Evolutionary conservation across 2,113 vertebrate species (phyloP).

Genomic region (Manacus vitellinus): DNA sequence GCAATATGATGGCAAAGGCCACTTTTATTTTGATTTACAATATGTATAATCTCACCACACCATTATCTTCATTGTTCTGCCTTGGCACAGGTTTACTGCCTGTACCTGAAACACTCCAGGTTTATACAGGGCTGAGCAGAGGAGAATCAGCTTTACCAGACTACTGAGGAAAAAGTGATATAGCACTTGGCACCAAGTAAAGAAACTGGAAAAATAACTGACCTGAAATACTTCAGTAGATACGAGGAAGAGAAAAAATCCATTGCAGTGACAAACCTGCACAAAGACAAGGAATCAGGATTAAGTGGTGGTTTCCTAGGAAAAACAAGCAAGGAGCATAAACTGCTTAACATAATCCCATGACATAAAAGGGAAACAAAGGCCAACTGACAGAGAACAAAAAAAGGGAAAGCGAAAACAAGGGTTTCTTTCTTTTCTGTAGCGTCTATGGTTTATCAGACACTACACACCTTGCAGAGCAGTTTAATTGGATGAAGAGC

Average conservation of each 20-base stretch:
- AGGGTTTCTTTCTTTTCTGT: slow-evolving; percentile 34
- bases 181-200: neutral
- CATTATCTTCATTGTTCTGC: neutral
- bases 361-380: slow-evolving; percentile 39
- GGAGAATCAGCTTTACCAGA: neutral
- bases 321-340: neutral
- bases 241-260: neutral
- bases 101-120: neutral
- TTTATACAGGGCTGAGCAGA: neutral
- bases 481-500: slow-evolving; percentile 51
- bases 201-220: neutral
- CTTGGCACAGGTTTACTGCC: neutral
- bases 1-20: neutral
- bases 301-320: slow-evolving; percentile 3
- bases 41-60: neutral
- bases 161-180: neutral
- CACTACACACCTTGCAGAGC: slow-evolving; percentile 41
- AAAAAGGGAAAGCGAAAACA: slow-evolving; percentile 20
- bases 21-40: neutral
- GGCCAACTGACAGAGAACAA: slow-evolving; percentile 5
- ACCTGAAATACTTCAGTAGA: neutral
- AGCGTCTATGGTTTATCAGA: slow-evolving; percentile 28
- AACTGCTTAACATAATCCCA: slow-evolving; percentile 39
- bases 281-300: neutral
- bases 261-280: neutral